Evolutionary conservation across 1,140 invertebrate genomes (phyloP).

Genomic region (Luehdorfia chinensis): DNA sequence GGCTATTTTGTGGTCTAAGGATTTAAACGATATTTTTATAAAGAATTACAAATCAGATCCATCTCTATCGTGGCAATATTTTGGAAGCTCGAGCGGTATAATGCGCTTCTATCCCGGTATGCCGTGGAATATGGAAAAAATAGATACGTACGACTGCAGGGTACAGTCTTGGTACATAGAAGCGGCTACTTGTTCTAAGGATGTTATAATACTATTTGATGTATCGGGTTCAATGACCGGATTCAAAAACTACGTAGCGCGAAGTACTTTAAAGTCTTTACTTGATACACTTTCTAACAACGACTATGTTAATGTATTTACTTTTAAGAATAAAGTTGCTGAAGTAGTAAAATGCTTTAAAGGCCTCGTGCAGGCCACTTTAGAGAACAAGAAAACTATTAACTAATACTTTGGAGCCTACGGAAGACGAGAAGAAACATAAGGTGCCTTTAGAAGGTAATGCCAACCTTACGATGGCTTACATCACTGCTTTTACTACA

Average conservation of each 20-base stretch:
- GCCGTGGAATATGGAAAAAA: constrained; percentile 74
- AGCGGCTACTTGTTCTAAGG: constrained; percentile 97
- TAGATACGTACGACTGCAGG: constrained; percentile 87
- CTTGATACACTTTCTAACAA: constrained; percentile 98
- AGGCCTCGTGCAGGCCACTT: constrained; percentile 93
- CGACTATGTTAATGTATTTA: constrained; percentile 96
- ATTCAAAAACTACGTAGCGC: constrained; percentile 80
- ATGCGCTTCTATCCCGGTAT: constrained; percentile 92
- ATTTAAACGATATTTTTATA: constrained; percentile 89
- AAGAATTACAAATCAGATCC: constrained; percentile 93
- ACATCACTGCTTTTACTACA: constrained; percentile 91
- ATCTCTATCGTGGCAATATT: constrained; percentile 96
- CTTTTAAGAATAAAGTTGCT: constrained; percentile 81
- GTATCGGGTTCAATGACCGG: constrained; percentile 99
- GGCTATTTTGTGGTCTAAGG: constrained; percentile 92
- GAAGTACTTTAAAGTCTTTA: constrained; percentile 88
- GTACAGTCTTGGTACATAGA: constrained; percentile 96
- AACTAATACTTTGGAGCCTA: constrained; percentile 82
- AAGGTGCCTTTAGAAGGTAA: constrained; percentile 79
- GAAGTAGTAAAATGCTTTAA: constrained; percentile 90
- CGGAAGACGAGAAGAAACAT: constrained; percentile 78
- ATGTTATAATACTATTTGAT: constrained; percentile 97
- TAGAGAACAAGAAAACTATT: constrained; percentile 90
- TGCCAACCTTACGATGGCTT: constrained; percentile 92
- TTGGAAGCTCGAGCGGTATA: constrained; percentile 95